Evolutionary conservation across 1,140 invertebrate species (phyloP), one percentile per base, ranked within the genome.

Genomic region (Drepana arcuata): DNA sequence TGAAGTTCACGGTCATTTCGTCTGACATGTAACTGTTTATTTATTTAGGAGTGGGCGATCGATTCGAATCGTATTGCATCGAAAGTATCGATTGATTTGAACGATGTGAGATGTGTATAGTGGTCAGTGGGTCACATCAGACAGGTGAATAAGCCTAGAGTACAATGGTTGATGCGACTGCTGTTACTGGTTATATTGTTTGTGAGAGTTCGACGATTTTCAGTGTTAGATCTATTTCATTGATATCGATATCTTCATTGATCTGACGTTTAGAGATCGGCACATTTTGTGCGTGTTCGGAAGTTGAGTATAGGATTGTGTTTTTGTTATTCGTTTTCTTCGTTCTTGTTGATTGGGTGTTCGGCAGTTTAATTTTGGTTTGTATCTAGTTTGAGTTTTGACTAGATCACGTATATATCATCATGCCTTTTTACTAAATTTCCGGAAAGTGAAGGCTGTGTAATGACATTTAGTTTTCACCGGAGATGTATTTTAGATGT

Each of bases 111-210:
- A 48, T 50, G 47, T 34, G 28, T 48, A 63, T 61, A 36, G 45
- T 45, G 67, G 67, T 66, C 61, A 65, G 41, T 65, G 37, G 50
- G 52, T 52, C 62, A 24, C 28, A 39, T 43, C 21, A 33, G 49
- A 51, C 62, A 66, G 57, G 62, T 64, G 60, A 58, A 51, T 36
- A 48, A 39, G 40, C 35, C 26, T 26, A 10, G 29, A 34, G 18
- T 28, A 51, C 45, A 48, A 43, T 46, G 36, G 39, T 16, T 38
- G 34, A 36, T 39, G 31, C 34, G 40, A 49, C 44, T 48, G 50
- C 23, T 23, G 10, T n/a, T 14, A 10, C 24, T 6, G n/a, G n/a
- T 4, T 2, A 21, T 23, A 39, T 41, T 41, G 45, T 41, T 34
- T 26, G 13, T n/a, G 18, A 31, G 29, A 32, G 16, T 24, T 31